Percentiles rank a stretch among this genome's conserved stretches.
These are phyloP conservation scores for Trematomus loennbergii DNA, from an alignment of 2,113 vertebrate species.

Conservation along the genomic window DNA sequence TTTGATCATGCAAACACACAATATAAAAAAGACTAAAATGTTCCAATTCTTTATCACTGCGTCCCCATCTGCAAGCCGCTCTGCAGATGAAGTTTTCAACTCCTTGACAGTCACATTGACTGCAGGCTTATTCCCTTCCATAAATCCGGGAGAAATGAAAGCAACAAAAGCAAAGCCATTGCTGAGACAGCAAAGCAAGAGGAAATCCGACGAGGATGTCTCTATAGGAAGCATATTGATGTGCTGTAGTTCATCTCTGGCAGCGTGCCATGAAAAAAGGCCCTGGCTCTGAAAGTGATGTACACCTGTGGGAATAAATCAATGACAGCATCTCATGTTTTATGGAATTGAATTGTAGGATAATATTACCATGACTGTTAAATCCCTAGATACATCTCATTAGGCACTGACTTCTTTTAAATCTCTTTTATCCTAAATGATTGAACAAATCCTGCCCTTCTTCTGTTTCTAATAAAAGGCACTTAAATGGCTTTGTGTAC, in stretches of 20 bases:
- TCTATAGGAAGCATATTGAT: constrained; percentile 62
- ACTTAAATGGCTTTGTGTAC: constrained; percentile 24
- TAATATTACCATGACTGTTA: constrained; percentile 39
- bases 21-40: not conserved
- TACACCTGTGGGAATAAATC: constrained; percentile 74
- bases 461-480: constrained; percentile 14
- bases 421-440: constrained; percentile 37
- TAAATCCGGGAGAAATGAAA: constrained; percentile 48
- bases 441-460: constrained; percentile 19
- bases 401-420: constrained; percentile 30
- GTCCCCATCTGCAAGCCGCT: constrained; percentile 24
- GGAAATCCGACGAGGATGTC: constrained; percentile 58
- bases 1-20: not conserved
- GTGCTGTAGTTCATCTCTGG: constrained; percentile 68
- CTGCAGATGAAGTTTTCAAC: constrained; percentile 43
- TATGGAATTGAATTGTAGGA: constrained; percentile 40
- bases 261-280: constrained; percentile 53
- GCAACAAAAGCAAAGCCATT: constrained; percentile 38
- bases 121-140: constrained; percentile 35
- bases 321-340: constrained; percentile 57
- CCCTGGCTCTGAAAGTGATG: constrained; percentile 52
- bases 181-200: constrained; percentile 58
- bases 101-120: constrained; percentile 51
- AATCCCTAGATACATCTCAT: constrained; percentile 49
- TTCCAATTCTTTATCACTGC: not conserved